phyloP scores from a whole-genome alignment of 2,888 invertebrate species.

The Drosophila subquinaria region DNA sequence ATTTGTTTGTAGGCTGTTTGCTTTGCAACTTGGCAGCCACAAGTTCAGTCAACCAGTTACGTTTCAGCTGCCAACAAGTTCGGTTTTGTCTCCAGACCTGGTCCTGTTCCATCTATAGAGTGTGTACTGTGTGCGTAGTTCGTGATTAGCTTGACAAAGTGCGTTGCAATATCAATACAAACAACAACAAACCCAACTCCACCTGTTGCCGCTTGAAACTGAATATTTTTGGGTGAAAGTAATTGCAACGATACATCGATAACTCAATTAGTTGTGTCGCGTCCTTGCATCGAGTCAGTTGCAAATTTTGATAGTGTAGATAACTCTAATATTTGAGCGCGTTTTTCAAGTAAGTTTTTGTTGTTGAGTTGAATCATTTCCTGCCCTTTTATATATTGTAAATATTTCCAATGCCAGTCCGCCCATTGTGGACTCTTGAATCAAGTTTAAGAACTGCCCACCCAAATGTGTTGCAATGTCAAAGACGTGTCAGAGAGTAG shows the following conservation, averaged over 20 bases:
- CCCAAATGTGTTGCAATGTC: slow-evolving; percentile 14
- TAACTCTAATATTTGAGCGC: neutral
- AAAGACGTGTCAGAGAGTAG: neutral
- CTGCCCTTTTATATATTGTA: neutral
- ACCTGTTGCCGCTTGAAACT: slow-evolving; percentile 5
- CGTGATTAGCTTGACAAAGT: slow-evolving; percentile 17
- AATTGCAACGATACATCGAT: slow-evolving; percentile 31
- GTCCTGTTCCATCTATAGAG: slow-evolving; percentile 12
- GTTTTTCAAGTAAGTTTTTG: slow-evolving; percentile 5
- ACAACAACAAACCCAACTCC: neutral
- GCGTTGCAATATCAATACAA: slow-evolving; percentile 1
- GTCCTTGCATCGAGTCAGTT: slow-evolving; percentile 22
- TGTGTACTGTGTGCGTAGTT: slow-evolving; percentile 8
- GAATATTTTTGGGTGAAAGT: slow-evolving; percentile 40
- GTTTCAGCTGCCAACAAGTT: slow-evolving; percentile 66
- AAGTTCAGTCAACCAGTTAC: slow-evolving; percentile 78
- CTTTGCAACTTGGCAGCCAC: slow-evolving; percentile 32
- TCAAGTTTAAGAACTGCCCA: slow-evolving; percentile 48
- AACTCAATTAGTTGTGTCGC: slow-evolving; percentile 30
- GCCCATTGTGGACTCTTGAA: slow-evolving; percentile 18
- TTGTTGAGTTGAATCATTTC: neutral
- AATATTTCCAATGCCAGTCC: slow-evolving; percentile 20
- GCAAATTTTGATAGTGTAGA: neutral
- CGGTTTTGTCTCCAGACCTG: slow-evolving; percentile 43
- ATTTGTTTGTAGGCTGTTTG: slow-evolving; percentile 39